Base-by-base conservation (phyloP, 2,797 vertebrate genomes). In the Enteromius fasciolatus region DNA sequence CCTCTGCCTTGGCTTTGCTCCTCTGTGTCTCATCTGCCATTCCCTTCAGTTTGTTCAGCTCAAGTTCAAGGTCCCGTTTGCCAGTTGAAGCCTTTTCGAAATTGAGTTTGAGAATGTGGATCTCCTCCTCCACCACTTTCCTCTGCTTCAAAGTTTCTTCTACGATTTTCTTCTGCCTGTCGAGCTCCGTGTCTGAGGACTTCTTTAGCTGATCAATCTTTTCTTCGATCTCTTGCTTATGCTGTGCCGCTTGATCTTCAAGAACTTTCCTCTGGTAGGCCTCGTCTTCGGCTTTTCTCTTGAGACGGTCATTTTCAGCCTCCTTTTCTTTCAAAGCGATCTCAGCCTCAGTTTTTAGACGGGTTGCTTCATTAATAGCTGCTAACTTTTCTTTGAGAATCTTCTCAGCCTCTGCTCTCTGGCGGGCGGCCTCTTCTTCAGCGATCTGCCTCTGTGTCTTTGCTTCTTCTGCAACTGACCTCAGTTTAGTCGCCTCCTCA, bases 311-410 rank as follows among this genome's bases (percentile, higher is more conserved):
- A 0, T 99, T 99, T 90, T 99, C 98, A 0, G 97, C 96, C 84
- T 99, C 97, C 86, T 98, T 98, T 80, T 98, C 97, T 84, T 99
- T 98, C 76, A 99, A 94, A 0, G 96, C 94, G 0, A 99, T 97
- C 85, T 99, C 97, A 0, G 97, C 97, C 81, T 99, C 97, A 0
- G 97, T 96, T 88, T 97, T 98, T 44, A 97, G 91, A 57, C 93
- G 92, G 0, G 97, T 96, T 0, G 97, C 97, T 70, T 99, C 98
- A 0, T 95, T 94, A 86, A 99, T 97, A 88, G 97, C 96, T 0
- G 95, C 88, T 83, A 99, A 91, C 86, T 99, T 99, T 89, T 99
- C 98, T 48, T 98, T 94, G 0, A 99, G 95, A 87, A 97, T 96
- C 7, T 96, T 95, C 80, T 98, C 98, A 0, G 98, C 97, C 89